phyloP scores from a whole-genome alignment of 2,888 invertebrate species.

The Heteropelma amictum region DNA sequence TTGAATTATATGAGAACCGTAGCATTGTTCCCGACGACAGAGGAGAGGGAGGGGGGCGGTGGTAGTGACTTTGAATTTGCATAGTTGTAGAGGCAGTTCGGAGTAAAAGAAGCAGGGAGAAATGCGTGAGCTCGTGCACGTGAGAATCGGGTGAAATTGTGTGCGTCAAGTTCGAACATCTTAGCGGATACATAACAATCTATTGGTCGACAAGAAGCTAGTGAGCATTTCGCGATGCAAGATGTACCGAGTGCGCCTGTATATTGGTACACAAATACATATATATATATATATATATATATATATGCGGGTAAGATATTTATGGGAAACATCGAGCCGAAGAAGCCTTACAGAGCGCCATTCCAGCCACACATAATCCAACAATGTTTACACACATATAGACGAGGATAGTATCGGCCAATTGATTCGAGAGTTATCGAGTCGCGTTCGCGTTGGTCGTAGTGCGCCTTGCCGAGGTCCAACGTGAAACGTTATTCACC shows the following conservation, averaged over 20 bases:
- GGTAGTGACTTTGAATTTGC: slow-evolving; percentile 49
- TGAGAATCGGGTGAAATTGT: slow-evolving; percentile 41
- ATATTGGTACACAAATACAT: background rate
- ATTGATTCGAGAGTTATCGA: slow-evolving; percentile 58
- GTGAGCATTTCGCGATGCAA: slow-evolving; percentile 56
- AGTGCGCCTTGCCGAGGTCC: slow-evolving; percentile 39
- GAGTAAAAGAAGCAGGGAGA: slow-evolving; percentile 17
- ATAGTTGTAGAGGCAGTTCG: slow-evolving; percentile 14
- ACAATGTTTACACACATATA: background rate
- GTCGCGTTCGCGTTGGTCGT: slow-evolving; percentile 27
- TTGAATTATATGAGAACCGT: slow-evolving; percentile 34
- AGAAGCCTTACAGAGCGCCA: slow-evolving; percentile 44
- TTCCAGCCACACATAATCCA: slow-evolving; percentile 15
- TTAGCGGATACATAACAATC: slow-evolving; percentile 58
- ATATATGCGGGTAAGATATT: slow-evolving; percentile 48
- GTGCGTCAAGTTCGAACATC: slow-evolving; percentile 55
- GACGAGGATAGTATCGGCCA: slow-evolving; percentile 43
- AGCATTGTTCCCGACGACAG: slow-evolving; percentile 50
- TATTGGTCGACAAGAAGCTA: slow-evolving; percentile 54
- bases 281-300: background rate
- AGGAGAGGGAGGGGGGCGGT: too few species aligned
- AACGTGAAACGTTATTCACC: slow-evolving; percentile 34
- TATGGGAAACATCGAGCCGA: slow-evolving; percentile 50
- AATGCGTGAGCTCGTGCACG: slow-evolving; percentile 15
- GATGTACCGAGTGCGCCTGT: slow-evolving; percentile 31